Percentiles rank a stretch among this genome's conserved stretches.
Evolutionary conservation across 2,113 vertebrate genomes (phyloP).

Genomic region (Abramis brama): DNA sequence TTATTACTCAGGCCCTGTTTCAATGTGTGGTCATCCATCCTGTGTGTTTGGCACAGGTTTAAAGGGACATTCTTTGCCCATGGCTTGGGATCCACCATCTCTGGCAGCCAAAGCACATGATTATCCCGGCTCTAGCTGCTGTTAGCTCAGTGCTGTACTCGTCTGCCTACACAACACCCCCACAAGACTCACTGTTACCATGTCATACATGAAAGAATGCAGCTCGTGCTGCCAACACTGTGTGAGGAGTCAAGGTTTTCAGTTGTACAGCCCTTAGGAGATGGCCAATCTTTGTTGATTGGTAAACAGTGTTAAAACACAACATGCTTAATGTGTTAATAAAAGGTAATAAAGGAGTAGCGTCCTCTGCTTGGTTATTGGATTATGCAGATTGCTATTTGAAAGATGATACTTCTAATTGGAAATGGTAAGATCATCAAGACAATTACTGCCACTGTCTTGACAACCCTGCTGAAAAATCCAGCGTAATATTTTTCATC

Average conservation of each 20-base stretch:
- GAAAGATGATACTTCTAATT: no score
- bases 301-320: neutral
- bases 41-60: conserved; percentile 51
- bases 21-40: conserved; percentile 49
- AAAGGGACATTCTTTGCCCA: conserved; percentile 44
- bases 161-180: conserved; percentile 59
- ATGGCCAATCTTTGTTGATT: conserved; percentile 4
- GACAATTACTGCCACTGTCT: neutral
- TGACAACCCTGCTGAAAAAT: neutral
- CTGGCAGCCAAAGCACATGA: conserved; percentile 50
- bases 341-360: neutral
- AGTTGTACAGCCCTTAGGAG: conserved; percentile 31
- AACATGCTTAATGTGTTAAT: neutral
- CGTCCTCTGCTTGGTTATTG: neutral
- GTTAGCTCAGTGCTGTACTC: conserved; percentile 41
- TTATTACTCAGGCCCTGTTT: conserved; percentile 46
- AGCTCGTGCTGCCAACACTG: conserved; percentile 39
- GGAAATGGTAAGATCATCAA: neutral
- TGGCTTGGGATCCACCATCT: conserved; percentile 45
- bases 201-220: conserved; percentile 57
- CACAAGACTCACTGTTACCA: conserved; percentile 65
- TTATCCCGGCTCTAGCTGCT: conserved; percentile 41
- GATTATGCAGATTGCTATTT: neutral
- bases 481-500: no score
- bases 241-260: conserved; percentile 46